phyloP scores from a whole-genome alignment of 2,888 invertebrate species.

The Amphipoea oculea region DNA sequence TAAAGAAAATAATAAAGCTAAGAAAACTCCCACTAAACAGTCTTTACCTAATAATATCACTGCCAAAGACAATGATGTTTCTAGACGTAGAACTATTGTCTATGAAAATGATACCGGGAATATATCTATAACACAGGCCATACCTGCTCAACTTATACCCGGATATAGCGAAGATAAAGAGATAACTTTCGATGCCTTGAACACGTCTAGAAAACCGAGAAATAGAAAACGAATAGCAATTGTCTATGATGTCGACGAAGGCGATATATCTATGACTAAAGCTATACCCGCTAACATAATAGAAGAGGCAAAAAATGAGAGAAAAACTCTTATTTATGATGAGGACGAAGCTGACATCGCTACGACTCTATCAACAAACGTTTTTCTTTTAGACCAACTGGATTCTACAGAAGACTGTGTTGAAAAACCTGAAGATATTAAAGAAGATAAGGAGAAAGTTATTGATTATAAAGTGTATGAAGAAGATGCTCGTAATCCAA shows the following conservation, averaged over 20 bases:
- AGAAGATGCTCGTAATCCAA: neutral
- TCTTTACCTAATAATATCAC: slow-evolving; percentile 11
- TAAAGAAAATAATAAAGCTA: neutral
- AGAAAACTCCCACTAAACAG: neutral
- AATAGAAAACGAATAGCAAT: slow-evolving; percentile 27
- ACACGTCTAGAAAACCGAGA: neutral
- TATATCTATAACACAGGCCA: slow-evolving; percentile 65
- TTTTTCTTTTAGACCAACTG: slow-evolving; percentile 42
- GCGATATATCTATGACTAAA: slow-evolving; percentile 63
- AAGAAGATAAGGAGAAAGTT: slow-evolving; percentile 9
- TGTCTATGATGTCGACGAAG: slow-evolving; percentile 37
- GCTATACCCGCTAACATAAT: slow-evolving; percentile 60
- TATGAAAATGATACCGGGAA: slow-evolving; percentile 61
- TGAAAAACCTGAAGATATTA: neutral
- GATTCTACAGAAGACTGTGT: slow-evolving; percentile 24
- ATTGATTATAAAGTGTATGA: slow-evolving; percentile 27
- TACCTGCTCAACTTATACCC: slow-evolving; percentile 34
- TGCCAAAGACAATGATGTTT: slow-evolving; percentile 18
- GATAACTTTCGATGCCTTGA: slow-evolving; percentile 2
- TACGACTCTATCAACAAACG: slow-evolving; percentile 51
- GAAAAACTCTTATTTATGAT: slow-evolving; percentile 50
- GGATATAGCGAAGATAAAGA: slow-evolving; percentile 26
- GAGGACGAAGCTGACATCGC: slow-evolving; percentile 53
- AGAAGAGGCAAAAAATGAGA: slow-evolving; percentile 20
- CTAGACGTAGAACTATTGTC: slow-evolving; percentile 56